phyloP scores from a whole-genome alignment of 2,113 vertebrate genomes.

The Motacilla tschutschensis region DNA sequence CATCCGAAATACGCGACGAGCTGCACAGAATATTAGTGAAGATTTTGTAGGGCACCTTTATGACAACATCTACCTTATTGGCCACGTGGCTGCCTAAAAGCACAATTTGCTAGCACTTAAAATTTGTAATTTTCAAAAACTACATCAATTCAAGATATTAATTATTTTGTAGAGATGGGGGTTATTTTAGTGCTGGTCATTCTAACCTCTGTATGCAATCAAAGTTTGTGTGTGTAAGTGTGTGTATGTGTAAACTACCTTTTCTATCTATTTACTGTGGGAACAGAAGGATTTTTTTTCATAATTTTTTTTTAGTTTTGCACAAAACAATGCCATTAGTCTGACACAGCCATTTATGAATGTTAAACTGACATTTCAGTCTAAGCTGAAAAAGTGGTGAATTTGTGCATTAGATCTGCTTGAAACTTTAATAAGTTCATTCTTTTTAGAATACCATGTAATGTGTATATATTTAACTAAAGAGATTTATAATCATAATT shows the following conservation, averaged over 20 bases:
- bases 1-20: constrained; percentile 94
- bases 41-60: constrained; percentile 98
- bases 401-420: constrained; percentile 73
- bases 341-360: constrained; percentile 66
- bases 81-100: constrained; percentile 93
- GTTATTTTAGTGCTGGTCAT: constrained; percentile 74
- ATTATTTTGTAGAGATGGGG: constrained; percentile 63
- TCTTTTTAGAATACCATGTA: constrained; percentile 81
- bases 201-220: constrained; percentile 79
- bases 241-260: constrained; percentile 55
- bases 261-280: constrained; percentile 66
- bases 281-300: constrained; percentile 66
- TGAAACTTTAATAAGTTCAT: constrained; percentile 68
- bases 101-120: constrained; percentile 66
- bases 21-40: constrained; percentile 95
- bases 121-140: constrained; percentile 54
- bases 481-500: constrained; percentile 89
- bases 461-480: constrained; percentile 87
- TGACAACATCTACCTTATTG: constrained; percentile 98
- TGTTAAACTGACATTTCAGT: constrained; percentile 76
- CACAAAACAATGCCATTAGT: constrained; percentile 77
- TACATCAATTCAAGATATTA: constrained; percentile 42
- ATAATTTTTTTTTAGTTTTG: constrained; percentile 69
- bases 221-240: constrained; percentile 56
- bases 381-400: constrained; percentile 63